Percentiles rank a stretch among this genome's conserved stretches.
These are phyloP conservation scores for Ctenochaetus hawaiiensis DNA, from an alignment of 2,797 vertebrate genomes.

Conservation along the genomic window DNA sequence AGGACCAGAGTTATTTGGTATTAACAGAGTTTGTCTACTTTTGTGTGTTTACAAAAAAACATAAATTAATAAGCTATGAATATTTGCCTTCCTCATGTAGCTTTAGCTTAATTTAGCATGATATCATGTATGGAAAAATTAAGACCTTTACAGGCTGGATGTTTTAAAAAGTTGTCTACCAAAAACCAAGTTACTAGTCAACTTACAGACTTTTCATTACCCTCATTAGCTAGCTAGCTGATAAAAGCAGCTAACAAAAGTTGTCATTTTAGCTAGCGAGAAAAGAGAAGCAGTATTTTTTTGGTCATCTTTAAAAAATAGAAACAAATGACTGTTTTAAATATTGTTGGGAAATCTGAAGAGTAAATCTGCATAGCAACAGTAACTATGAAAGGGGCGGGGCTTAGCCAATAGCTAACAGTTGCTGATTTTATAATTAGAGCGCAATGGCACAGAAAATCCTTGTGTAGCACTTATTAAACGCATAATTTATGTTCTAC, in stretches of 20 bases:
- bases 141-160: background rate
- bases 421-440: background rate
- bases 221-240: background rate
- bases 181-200: background rate
- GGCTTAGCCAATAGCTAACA: background rate
- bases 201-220: background rate
- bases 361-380: background rate
- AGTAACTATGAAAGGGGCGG: background rate
- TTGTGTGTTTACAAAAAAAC: too few relatives aligned
- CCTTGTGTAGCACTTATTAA: background rate
- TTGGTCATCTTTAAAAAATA: too few relatives aligned
- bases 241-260: background rate
- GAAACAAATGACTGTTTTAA: too few relatives aligned
- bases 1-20: background rate
- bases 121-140: too few relatives aligned
- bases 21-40: too few relatives aligned
- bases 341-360: too few relatives aligned
- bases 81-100: too few relatives aligned
- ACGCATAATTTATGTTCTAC: background rate
- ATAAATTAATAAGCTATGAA: too few relatives aligned
- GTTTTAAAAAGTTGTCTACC: background rate
- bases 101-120: too few relatives aligned
- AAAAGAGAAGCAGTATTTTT: background rate
- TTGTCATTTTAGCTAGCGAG: background rate
- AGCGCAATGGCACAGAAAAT: background rate